A percentile compares a stretch with the other conserved stretches of the same genome.
Evolutionary conservation across 1,140 invertebrate genomes (phyloP).

Genomic region (Procambarus virginalis): DNA sequence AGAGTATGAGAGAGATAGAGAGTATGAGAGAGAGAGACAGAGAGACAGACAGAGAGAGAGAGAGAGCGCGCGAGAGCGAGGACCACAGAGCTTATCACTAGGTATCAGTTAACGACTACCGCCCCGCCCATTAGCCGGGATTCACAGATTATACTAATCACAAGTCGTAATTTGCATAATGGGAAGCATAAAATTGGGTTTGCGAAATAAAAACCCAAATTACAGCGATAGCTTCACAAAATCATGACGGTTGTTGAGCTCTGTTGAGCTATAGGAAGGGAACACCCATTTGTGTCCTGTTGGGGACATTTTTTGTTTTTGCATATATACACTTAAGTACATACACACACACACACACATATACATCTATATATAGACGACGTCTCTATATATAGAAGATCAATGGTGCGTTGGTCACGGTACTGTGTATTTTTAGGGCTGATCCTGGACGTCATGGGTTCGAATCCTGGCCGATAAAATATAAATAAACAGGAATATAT

Average conservation of each 20-base stretch:
- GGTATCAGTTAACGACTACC: conserved; percentile 11
- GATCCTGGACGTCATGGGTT: too few species aligned
- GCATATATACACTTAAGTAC: background rate
- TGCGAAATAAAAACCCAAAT: conserved; percentile 34
- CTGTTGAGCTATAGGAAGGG: background rate
- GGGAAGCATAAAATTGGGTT: conserved; percentile 12
- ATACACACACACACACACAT: background rate
- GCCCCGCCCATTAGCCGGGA: conserved; percentile 23
- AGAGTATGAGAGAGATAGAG: too few species aligned
- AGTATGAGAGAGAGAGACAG: too few species aligned
- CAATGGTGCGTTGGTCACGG: too few species aligned
- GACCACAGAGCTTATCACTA: background rate
- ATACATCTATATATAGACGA: too few species aligned
- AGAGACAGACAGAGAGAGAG: too few species aligned
- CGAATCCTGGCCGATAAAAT: too few species aligned
- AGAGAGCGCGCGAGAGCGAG: too few species aligned
- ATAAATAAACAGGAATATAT: too few species aligned
- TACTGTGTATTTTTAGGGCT: too few species aligned
- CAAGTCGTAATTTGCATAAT: conserved; percentile 46
- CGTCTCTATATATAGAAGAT: too few species aligned
- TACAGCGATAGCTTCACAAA: background rate
- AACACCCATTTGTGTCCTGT: too few species aligned
- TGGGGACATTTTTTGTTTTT: background rate
- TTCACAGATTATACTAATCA: conserved; percentile 42
- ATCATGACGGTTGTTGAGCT: background rate